These are phyloP conservation scores for Sebastes fasciatus DNA, from an alignment of 2,113 vertebrate species.

Conservation along the genomic window DNA sequence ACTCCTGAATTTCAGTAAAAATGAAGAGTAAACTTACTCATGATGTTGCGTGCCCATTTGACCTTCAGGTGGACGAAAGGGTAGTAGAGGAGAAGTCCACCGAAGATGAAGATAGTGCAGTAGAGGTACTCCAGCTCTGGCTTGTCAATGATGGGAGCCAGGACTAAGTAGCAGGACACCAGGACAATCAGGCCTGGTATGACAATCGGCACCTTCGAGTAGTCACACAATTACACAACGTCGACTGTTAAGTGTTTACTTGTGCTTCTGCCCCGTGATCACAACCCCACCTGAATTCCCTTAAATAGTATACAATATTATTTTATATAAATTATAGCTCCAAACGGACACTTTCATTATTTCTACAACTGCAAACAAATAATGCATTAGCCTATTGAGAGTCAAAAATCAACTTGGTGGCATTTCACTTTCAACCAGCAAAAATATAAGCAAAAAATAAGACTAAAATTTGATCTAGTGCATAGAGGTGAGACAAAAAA, in stretches of 20 bases:
- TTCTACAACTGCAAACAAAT: background rate
- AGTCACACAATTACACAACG: conserved; percentile 29
- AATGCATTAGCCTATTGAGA: background rate
- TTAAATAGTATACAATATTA: background rate
- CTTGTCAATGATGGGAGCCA: conserved; percentile 91
- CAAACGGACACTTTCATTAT: background rate
- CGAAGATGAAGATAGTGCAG: conserved; percentile 90
- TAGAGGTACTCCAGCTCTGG: conserved; percentile 92
- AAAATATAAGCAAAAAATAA: background rate
- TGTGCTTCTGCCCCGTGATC: background rate
- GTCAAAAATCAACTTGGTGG: background rate
- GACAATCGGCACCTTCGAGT: conserved; percentile 88
- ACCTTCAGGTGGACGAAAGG: conserved; percentile 90
- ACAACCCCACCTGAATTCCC: background rate
- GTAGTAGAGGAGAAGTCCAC: conserved; percentile 90
- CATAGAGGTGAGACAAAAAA: background rate
- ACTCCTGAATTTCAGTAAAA: background rate
- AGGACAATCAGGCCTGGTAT: conserved; percentile 86
- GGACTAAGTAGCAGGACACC: conserved; percentile 86
- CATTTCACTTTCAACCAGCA: background rate
- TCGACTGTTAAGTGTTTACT: background rate
- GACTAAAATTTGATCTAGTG: background rate
- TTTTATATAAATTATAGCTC: background rate
- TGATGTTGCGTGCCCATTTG: conserved; percentile 87
- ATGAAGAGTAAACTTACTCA: conserved; percentile 84